phyloP scores from a whole-genome alignment of 92 coral and sea anemone species.

The Umimayanthus kanabou region DNA sequence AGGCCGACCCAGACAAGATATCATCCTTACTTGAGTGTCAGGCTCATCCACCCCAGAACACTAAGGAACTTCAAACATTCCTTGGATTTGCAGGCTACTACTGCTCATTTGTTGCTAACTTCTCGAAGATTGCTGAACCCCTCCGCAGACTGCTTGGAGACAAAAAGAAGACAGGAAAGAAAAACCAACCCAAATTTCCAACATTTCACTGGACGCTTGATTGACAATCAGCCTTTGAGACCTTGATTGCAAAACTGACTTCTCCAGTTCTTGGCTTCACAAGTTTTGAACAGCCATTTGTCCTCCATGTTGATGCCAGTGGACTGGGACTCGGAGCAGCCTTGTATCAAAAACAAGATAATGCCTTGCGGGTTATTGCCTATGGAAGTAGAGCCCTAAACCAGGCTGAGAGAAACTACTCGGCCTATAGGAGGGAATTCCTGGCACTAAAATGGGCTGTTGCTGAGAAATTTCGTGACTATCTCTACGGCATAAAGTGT shows the following conservation, averaged over 20 bases:
- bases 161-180: background rate
- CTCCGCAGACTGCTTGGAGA: slow-evolving; percentile 13
- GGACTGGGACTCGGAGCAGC: too few relatives aligned
- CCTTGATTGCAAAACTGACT: slow-evolving; percentile 27
- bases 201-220: background rate
- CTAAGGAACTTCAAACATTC: slow-evolving; percentile 30
- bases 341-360: slow-evolving; percentile 37
- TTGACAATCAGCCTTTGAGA: slow-evolving; percentile 44
- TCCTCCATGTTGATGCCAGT: slow-evolving; percentile 44
- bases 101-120: too few relatives aligned
- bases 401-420: too few relatives aligned
- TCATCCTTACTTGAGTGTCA: slow-evolving; percentile 38
- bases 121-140: too few relatives aligned
- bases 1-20: background rate
- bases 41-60: slow-evolving; percentile 25
- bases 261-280: too few relatives aligned
- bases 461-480: slow-evolving; percentile 37
- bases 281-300: slow-evolving; percentile 37
- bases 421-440: too few relatives aligned
- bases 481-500: slow-evolving; percentile 44
- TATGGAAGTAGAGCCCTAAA: slow-evolving; percentile 40
- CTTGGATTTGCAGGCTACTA: slow-evolving; percentile 53
- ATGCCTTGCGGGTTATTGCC: slow-evolving; percentile 28
- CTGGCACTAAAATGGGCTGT: too few relatives aligned
- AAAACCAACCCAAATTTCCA: background rate